Conservation (phyloP, 2,797 vertebrate species). For the Sebastolobus altivelis region DNA sequence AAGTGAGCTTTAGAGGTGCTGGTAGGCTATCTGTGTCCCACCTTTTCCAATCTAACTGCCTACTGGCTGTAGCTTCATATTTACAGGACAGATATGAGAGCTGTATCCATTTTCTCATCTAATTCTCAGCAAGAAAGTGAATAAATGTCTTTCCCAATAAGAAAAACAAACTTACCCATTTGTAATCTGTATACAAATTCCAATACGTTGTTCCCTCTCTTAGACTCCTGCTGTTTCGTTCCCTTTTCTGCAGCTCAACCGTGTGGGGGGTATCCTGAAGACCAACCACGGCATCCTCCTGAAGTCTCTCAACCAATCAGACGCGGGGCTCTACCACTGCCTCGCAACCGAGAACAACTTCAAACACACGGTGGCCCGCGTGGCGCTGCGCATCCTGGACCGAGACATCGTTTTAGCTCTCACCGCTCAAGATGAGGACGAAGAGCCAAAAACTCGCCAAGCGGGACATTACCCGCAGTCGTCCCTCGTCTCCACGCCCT, state of each 20-base stretch:
- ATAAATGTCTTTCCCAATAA: neutral
- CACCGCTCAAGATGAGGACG: conserved; percentile 80
- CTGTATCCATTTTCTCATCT: neutral
- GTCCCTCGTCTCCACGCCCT: conserved; percentile 59
- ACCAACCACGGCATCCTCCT: conserved; percentile 87
- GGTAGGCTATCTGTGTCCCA: neutral
- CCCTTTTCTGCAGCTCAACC: conserved; percentile 77
- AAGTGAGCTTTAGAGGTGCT: neutral
- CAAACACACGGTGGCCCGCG: conserved; percentile 86
- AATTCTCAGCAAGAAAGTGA: neutral
- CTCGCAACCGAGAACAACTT: conserved; percentile 89
- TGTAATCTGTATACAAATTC: neutral
- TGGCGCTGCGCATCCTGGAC: conserved; percentile 85
- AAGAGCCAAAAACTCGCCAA: conserved; percentile 60
- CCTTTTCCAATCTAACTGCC: neutral
- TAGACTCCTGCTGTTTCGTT: neutral
- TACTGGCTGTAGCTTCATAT: neutral
- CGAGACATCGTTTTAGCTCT: conserved; percentile 87
- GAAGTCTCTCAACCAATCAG: conserved; percentile 85
- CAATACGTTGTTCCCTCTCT: neutral
- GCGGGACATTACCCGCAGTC: conserved; percentile 44
- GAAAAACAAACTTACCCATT: neutral
- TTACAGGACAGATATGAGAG: neutral
- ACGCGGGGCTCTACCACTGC: conserved; percentile 87
- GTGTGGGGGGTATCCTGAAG: conserved; percentile 80